A percentile compares a stretch with the other conserved stretches of the same genome.
Conservation (phyloP, 2,797 vertebrate species). For the Rousettus madagascariensis region DNA sequence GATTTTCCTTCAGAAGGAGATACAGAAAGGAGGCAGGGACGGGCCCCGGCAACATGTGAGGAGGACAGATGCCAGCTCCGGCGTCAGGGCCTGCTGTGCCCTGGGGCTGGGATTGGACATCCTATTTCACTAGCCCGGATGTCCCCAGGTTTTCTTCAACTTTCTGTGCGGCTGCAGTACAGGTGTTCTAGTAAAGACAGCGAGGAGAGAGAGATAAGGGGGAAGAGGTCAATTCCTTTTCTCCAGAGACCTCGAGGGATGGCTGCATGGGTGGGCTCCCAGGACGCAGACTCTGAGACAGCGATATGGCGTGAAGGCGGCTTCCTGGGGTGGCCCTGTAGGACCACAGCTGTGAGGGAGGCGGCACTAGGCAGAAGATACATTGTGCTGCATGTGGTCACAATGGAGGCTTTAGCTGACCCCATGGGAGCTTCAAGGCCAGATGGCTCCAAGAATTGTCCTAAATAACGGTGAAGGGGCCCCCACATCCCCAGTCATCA, state of each 20-base stretch:
- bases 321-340: not conserved
- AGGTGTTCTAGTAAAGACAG: not conserved
- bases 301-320: not conserved
- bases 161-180: rapidly evolving
- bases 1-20: not conserved
- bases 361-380: not conserved
- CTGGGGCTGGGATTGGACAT: not conserved
- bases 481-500: no score
- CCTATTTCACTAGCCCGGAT: not conserved
- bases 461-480: not conserved
- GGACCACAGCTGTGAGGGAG: not conserved
- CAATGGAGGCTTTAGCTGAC: not conserved
- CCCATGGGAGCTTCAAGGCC: not conserved
- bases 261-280: not conserved
- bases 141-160: not conserved
- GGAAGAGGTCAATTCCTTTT: not conserved
- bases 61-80: not conserved
- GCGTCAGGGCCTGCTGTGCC: rapidly evolving
- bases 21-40: not conserved
- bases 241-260: not conserved
- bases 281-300: not conserved
- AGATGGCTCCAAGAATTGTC: not conserved
- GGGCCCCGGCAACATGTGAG: rapidly evolving
- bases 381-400: not conserved
- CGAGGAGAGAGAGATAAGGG: not conserved